Base-by-base conservation (phyloP, 1,140 invertebrate genomes). In the Delia radicum region DNA sequence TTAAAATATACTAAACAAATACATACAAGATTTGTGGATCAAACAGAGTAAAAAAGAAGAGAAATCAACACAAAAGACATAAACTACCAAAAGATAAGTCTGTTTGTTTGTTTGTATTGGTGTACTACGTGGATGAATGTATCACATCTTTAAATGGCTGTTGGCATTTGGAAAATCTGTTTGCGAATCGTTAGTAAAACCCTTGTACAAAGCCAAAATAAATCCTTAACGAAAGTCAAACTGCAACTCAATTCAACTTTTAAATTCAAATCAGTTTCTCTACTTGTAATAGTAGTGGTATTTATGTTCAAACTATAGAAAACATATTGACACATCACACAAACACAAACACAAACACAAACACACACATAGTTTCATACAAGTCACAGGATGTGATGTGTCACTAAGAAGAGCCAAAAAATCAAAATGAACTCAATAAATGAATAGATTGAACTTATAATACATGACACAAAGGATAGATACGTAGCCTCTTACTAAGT, bases 391-490 rank as follows among this genome's bases (percentile, higher is more conserved):
- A 55, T 24, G 48, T 55, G 48, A 55, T 55, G 48, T 55, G 48
- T 55, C 48, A 55, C 48, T 55, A 55, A 55, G 48, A 24, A 55
- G 48, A 55, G 18, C 48, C 48, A 55, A 55, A 55, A 55, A 55
- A 55, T 55, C 48, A 55, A 55, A 21, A 55, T 55, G n/a, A 10
- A 21, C 48, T 55, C 48, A 21, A 55, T 55, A 55, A 55, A 55
- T 55, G 48, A 55, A 55, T 55, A 55, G 48, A 55, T 55, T 55
- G 48, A 55, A 55, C 48, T 55, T 55, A 55, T 55, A 55, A 55
- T 7, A 55, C 48, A 55, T 55, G 21, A 55, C 48, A n/a, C n/a
- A n/a, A n/a, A n/a, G n/a, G n/a, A n/a, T n/a, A n/a, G n/a, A n/a
- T n/a, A n/a, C n/a, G n/a, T n/a, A n/a, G n/a, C n/a, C n/a, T n/a